A percentile compares a stretch with the other conserved stretches of the same genome.
Conservation (phyloP, 2,113 vertebrate species). For the Rhizomys pruinosus region DNA sequence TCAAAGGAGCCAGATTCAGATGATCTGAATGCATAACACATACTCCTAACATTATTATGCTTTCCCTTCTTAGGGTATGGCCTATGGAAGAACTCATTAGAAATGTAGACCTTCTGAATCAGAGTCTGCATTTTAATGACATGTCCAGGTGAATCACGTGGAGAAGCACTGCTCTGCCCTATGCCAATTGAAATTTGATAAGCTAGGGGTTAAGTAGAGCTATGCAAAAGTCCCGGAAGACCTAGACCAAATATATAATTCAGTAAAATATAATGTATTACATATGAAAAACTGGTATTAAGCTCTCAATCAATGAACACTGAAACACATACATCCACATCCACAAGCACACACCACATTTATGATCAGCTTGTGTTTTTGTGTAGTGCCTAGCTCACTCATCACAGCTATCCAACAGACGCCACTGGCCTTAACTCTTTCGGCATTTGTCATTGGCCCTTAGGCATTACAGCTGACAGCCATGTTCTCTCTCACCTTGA, state of each 20-base stretch:
- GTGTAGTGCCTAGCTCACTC: background rate
- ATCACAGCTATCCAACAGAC: conserved; percentile 20
- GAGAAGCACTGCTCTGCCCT: background rate
- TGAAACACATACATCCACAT: background rate
- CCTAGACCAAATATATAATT: conserved; percentile 14
- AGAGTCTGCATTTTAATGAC: conserved; percentile 44
- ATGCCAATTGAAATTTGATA: background rate
- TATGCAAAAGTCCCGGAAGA: conserved; percentile 22
- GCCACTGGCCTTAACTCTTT: background rate
- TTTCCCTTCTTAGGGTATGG: background rate
- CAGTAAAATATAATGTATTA: conserved; percentile 42
- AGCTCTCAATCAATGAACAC: background rate
- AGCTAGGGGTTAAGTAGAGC: background rate
- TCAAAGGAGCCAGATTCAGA: background rate
- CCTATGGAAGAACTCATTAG: background rate
- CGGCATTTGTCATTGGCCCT: conserved; percentile 34
- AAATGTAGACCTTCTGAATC: conserved; percentile 29
- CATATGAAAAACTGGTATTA: conserved; percentile 7
- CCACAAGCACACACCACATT: background rate
- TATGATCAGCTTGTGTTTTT: background rate
- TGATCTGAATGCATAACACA: conserved; percentile 3
- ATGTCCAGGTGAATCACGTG: background rate
- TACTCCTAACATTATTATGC: background rate
- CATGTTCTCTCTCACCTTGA: conserved; percentile 48
- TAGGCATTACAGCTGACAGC: conserved; percentile 40